Conservation (phyloP, 2,797 vertebrate genomes). For the Syndactyla subalaris region DNA sequence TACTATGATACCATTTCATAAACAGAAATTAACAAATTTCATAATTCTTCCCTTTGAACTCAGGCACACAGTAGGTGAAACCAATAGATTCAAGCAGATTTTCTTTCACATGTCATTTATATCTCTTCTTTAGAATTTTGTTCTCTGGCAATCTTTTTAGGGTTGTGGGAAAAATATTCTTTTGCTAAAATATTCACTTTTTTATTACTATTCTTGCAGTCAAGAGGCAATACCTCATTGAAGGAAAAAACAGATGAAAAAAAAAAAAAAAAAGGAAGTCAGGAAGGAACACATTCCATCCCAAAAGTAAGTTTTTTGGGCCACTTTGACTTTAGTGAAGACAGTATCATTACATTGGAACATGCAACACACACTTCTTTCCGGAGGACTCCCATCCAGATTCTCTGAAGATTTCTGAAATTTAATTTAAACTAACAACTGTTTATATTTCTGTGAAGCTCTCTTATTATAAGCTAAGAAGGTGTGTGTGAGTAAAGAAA, state of each 20-base stretch:
- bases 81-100: neutral
- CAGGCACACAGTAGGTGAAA: neutral
- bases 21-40: neutral
- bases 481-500: neutral
- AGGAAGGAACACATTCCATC: neutral
- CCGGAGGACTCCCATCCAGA: neutral
- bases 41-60: neutral
- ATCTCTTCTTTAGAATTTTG: neutral
- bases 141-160: neutral
- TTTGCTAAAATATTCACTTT: neutral
- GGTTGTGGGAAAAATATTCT: neutral
- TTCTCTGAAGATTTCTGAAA: neutral
- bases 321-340: neutral
- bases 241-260: neutral
- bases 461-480: neutral
- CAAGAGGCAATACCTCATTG: neutral
- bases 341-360: neutral
- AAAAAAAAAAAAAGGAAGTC: neutral
- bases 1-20: neutral
- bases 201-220: neutral
- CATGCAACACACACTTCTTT: neutral
- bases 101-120: neutral
- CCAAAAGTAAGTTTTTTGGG: neutral
- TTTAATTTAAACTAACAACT: neutral
- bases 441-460: neutral